Evolutionary conservation across 2,797 vertebrate genomes (phyloP), one percentile per base, ranked within the genome.

Genomic region (Mus minutoides): DNA sequence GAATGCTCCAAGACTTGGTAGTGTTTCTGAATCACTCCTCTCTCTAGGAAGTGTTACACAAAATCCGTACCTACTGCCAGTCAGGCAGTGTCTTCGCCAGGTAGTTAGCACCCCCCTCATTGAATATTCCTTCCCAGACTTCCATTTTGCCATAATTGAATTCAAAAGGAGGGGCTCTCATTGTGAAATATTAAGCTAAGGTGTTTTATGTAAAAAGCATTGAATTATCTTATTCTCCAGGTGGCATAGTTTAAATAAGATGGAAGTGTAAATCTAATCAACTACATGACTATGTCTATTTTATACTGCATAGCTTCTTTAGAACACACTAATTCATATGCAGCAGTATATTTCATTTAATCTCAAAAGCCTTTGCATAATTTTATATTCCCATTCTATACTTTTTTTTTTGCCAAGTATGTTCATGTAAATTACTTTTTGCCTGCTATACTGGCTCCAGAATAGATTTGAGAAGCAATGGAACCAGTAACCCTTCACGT

Each of bases 191-290:
- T 92, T 95, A 93, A 92, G 56, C 73, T 62, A 31, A 93, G 52
- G 71, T 97, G 22, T 90, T 97, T 98, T 98, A 88, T 97, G n/a
- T 97, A 73, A 96, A 97, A 97, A 96, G 26, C 85, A 90, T 93
- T 91, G 92, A 96, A 97, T 98, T 97, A 93, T 97, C 94, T 97
- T 97, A 92, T 97, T 97, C 92, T 96, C 94, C 73, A 87, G 96
- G 96, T 96, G 97, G 92, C 97, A 96, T 96, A 97, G 87, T 69
- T 95, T 96, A 98, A 96, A 97, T 98, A 97, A 97, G 95, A 97
- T 43, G 29, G 56, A 96, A 98, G 80, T 97, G 21, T 96, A 98
- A 97, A 91, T 96, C 93, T 98, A 97, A 98, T 98, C 88, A 97
- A 95, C 3, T 94, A 67, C 52, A 97, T 96, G 95, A 85, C 90